Evolutionary conservation across 1,140 invertebrate genomes (phyloP).

Genomic region (Ectropis grisescens): DNA sequence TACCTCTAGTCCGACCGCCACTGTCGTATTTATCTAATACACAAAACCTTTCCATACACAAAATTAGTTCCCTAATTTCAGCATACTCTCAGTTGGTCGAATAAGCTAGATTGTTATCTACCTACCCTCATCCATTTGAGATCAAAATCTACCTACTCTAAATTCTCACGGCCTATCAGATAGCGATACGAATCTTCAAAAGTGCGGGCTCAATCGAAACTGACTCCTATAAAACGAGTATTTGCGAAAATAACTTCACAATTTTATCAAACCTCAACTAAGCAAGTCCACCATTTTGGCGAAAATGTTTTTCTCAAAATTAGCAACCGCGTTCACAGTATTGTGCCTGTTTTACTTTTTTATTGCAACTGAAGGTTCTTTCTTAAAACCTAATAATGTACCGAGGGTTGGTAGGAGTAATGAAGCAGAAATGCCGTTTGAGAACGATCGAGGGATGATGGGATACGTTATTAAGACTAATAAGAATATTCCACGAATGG

Average conservation of each 20-base stretch:
- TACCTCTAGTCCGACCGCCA: no score
- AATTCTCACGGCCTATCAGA: no score
- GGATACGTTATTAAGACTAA: constrained; percentile 60
- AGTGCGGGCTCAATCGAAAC: constrained; percentile 38
- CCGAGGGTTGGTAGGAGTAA: constrained; percentile 57
- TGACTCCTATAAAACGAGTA: constrained; percentile 23
- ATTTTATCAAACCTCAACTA: constrained; percentile 1
- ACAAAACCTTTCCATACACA: no score
- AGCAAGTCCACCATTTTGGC: constrained; percentile 10
- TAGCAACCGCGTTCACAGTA: constrained; percentile 20
- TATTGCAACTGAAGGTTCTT: constrained; percentile 33
- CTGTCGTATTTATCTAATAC: no score
- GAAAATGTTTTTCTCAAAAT: constrained; percentile 39
- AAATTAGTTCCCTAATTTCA: no score
- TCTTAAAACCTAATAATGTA: constrained; percentile 59
- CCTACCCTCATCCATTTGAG: neutral
- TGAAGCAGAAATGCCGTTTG: constrained; percentile 42
- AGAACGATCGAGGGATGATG: constrained; percentile 41
- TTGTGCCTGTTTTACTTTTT: constrained; percentile 37
- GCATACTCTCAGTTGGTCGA: no score
- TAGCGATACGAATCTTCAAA: constrained; percentile 1
- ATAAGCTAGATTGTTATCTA: constrained; percentile 1
- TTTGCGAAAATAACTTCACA: constrained; percentile 1
- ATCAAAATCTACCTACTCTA: constrained; percentile 5
- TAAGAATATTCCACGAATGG: constrained; percentile 60